Evolutionary conservation across 2,888 invertebrate genomes (phyloP).

Genomic region (Bimastos eiseni): DNA sequence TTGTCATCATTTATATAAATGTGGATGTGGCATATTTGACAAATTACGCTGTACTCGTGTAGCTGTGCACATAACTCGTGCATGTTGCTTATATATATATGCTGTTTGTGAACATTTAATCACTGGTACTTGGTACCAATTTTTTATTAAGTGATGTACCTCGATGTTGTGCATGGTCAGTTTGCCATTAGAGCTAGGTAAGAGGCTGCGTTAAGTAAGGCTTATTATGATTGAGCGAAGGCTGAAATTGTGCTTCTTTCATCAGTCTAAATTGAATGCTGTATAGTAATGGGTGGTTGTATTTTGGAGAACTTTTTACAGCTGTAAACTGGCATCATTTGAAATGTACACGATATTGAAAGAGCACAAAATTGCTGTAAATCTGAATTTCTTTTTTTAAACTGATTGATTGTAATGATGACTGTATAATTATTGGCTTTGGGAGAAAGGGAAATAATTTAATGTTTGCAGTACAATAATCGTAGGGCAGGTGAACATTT

Average conservation of each 20-base stretch:
- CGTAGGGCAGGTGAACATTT: neutral
- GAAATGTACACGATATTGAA: neutral
- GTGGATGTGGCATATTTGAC: neutral
- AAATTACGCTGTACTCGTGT: neutral
- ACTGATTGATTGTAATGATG: neutral
- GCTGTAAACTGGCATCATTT: neutral
- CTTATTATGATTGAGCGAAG: neutral
- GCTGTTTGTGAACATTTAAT: neutral
- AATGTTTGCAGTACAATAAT: neutral
- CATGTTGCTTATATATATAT: no score
- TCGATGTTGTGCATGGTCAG: neutral
- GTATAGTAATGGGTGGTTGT: neutral
- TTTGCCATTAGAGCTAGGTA: neutral
- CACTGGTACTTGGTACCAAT: neutral
- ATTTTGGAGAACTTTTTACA: neutral
- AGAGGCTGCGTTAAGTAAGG: neutral
- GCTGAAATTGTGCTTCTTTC: neutral
- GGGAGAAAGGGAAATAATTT: neutral
- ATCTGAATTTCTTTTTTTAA: neutral
- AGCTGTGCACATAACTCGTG: neutral
- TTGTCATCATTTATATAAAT: neutral
- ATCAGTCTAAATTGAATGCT: neutral
- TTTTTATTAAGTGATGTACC: neutral
- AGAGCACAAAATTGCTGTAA: neutral
- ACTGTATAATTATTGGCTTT: neutral